phyloP scores from a whole-genome alignment of 2,888 invertebrate species.

The Psylliodes chrysocephalus region DNA sequence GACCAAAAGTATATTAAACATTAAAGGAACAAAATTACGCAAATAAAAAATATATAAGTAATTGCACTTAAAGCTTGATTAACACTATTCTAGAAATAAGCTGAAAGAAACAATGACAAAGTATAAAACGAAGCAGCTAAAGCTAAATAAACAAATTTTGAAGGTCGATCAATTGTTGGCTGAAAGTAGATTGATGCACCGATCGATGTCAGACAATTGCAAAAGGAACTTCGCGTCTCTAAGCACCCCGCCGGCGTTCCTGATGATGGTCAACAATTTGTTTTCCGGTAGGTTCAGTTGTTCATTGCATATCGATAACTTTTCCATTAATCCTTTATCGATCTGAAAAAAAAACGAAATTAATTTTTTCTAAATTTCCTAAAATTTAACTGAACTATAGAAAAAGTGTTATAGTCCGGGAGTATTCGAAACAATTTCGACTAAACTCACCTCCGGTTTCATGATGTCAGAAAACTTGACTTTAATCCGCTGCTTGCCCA shows the following conservation, averaged over 20 bases:
- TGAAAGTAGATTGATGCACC: conserved; percentile 81
- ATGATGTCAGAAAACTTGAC: conserved; percentile 78
- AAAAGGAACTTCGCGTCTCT: conserved; percentile 77
- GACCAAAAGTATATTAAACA: too few species aligned
- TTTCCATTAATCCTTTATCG: conserved; percentile 70
- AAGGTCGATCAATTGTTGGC: conserved; percentile 70
- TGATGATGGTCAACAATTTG: conserved; percentile 72
- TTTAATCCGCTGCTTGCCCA: conserved; percentile 77
- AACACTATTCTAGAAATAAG: too few species aligned
- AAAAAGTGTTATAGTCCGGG: too few species aligned
- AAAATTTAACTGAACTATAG: too few species aligned
- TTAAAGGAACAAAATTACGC: too few species aligned
- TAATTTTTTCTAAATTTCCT: too few species aligned
- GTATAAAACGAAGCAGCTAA: neutral
- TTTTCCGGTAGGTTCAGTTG: conserved; percentile 76
- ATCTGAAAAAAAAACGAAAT: conserved; percentile 67
- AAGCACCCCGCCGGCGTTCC: conserved; percentile 74
- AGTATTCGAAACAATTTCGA: too few species aligned
- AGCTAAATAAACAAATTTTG: neutral
- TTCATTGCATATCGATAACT: conserved; percentile 75
- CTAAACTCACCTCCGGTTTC: conserved; percentile 49
- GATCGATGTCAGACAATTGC: conserved; percentile 83
- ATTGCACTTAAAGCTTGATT: too few species aligned
- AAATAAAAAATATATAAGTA: too few species aligned
- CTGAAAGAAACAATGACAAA: too few species aligned